Evolutionary conservation across 2,888 invertebrate genomes (phyloP).

Genomic region (Ichneumoninae sp.): DNA sequence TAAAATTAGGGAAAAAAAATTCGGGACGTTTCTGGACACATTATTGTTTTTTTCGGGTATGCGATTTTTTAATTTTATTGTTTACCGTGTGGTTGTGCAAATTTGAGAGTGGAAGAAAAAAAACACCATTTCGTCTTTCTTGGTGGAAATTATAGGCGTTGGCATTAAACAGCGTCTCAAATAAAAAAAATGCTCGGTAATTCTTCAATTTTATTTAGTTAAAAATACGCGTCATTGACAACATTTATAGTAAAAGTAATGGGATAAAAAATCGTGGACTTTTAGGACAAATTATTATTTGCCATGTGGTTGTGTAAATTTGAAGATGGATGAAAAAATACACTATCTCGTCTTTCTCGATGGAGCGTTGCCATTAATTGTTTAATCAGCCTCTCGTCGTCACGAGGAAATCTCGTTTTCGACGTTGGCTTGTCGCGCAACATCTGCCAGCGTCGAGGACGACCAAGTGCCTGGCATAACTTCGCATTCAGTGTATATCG

Average conservation of each 20-base stretch:
- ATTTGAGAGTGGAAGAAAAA: not conserved
- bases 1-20: too few relatives aligned
- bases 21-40: too few relatives aligned
- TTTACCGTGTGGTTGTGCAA: not conserved
- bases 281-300: too few relatives aligned
- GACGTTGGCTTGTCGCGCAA: not conserved
- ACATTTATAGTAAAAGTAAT: too few relatives aligned
- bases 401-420: not conserved
- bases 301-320: not conserved
- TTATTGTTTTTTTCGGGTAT: too few relatives aligned
- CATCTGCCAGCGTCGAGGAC: not conserved
- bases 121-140: not conserved
- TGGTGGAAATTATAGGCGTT: not conserved
- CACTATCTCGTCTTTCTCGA: not conserved
- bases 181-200: not conserved
- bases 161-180: too few relatives aligned
- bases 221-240: too few relatives aligned
- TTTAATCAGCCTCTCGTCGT: slow-evolving; percentile 13
- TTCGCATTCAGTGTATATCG: slow-evolving; percentile 47
- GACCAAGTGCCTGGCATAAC: slow-evolving; percentile 15
- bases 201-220: not conserved
- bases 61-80: too few relatives aligned
- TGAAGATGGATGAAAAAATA: not conserved
- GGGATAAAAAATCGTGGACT: too few relatives aligned
- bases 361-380: not conserved